These are phyloP conservation scores for Ovibos moschatus DNA, from an alignment of 2,113 vertebrate genomes.

Conservation along the genomic window DNA sequence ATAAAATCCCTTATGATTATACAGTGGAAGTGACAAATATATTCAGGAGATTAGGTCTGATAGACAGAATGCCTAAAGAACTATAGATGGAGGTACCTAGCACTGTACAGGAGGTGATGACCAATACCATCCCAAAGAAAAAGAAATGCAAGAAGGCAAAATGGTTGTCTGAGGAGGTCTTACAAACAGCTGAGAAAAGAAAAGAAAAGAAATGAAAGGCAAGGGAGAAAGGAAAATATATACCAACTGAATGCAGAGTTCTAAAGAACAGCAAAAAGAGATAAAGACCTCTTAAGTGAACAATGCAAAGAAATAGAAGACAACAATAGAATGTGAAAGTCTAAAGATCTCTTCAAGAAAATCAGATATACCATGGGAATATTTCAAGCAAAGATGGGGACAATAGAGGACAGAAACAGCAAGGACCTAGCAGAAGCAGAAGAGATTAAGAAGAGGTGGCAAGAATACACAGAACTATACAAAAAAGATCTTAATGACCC, in stretches of 20 bases:
- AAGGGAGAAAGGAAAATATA: background rate
- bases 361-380: background rate
- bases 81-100: background rate
- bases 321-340: background rate
- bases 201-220: background rate
- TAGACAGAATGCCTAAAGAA: background rate
- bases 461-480: background rate
- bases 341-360: background rate
- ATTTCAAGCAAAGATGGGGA: background rate
- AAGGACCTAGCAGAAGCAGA: background rate
- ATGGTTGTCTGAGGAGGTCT: background rate
- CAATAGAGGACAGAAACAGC: background rate
- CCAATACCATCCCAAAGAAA: background rate
- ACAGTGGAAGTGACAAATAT: background rate
- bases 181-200: background rate
- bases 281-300: background rate
- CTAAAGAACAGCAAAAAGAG: background rate
- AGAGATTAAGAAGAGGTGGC: background rate
- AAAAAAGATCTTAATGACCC: background rate
- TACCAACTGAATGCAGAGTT: background rate
- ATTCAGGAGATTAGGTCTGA: background rate
- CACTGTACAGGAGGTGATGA: background rate
- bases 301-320: background rate
- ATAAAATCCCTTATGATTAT: background rate
- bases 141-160: background rate